Percentiles rank a stretch among this genome's conserved stretches.
Evolutionary conservation across 2,888 invertebrate species (phyloP).

Genomic region (Cinara cedri): DNA sequence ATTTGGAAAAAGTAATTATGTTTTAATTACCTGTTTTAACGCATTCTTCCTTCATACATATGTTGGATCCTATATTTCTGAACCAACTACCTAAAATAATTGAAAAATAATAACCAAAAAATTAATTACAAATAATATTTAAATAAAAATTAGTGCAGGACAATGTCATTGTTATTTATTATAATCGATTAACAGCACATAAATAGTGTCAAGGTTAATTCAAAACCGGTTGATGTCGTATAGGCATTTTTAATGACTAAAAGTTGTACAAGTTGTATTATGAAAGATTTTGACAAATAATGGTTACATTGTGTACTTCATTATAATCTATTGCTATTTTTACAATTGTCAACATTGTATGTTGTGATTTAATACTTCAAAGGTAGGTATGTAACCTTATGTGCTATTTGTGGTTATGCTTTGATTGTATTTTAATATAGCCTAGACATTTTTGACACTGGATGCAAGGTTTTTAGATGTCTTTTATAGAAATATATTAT

Average conservation of each 20-base stretch:
- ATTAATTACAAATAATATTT: neutral
- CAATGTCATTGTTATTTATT: neutral
- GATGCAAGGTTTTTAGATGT: constrained; percentile 40
- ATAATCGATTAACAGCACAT: neutral
- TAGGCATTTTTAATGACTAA: constrained; percentile 20
- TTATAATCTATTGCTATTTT: neutral
- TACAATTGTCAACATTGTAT: constrained; percentile 17
- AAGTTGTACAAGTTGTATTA: neutral
- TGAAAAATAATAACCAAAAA: neutral
- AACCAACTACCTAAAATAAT: constrained; percentile 48
- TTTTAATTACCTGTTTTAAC: constrained; percentile 69
- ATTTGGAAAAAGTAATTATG: neutral
- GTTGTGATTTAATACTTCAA: constrained; percentile 25
- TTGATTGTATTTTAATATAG: neutral
- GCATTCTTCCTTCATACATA: constrained; percentile 72
- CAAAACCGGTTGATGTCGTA: neutral
- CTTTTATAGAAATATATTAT: constrained; percentile 18
- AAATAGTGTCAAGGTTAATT: constrained; percentile 39
- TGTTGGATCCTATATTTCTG: constrained; percentile 58
- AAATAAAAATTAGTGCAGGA: neutral
- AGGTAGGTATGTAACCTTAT: constrained; percentile 39
- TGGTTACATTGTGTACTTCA: constrained; percentile 19
- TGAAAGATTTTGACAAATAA: constrained; percentile 38
- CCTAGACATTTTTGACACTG: constrained; percentile 45
- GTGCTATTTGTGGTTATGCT: constrained; percentile 17